Evolutionary conservation across 2,113 vertebrate genomes (phyloP), one percentile per base, ranked within the genome.

Genomic region (Acanthochromis polyacanthus): DNA sequence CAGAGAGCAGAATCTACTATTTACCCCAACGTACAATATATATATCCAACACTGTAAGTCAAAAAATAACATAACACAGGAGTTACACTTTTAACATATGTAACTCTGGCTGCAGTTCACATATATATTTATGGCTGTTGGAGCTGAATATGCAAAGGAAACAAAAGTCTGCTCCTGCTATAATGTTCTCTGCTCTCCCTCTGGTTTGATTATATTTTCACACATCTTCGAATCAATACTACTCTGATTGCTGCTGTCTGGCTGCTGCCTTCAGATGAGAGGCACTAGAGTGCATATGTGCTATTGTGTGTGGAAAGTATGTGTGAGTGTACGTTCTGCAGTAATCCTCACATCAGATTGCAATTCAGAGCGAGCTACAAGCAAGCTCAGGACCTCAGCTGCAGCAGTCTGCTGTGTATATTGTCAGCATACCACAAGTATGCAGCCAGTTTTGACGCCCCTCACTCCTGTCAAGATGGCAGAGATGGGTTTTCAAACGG

Each of bases 191-290:
- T 50, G 53, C 71, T 78, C 50, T 76, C 46, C 30, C n/a, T 81
- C 66, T 76, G 76, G 19, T 77, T 81, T 73, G 63, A 88, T 83
- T 87, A 86, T 75, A 90, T 86, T 71, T 85, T 87, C 80, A 83
- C 74, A 80, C 64, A 67, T 80, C 46, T 76, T 85, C 25, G 67
- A 84, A 91, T 92, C 91, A 90, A 92, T 88, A 89, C 30, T 6
- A 22, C 73, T 77, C 56, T 90, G 82, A 90, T 85, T 86, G 83
- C 78, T 68, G 73, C 71, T 15, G 46, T 76, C 83, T 88, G 81
- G 67, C 77, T 85, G 69, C 81, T 80, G 87, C 87, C 87, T 83
- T 68, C 73, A 84, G 59, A 84, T 81, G 79, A 87, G 81, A 71
- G 50, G 74, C 53, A 60, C 58, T 40, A 2, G 15, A 58, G 50